phyloP scores from a whole-genome alignment of 2,888 invertebrate species.

The Plemyria rubiginata region DNA sequence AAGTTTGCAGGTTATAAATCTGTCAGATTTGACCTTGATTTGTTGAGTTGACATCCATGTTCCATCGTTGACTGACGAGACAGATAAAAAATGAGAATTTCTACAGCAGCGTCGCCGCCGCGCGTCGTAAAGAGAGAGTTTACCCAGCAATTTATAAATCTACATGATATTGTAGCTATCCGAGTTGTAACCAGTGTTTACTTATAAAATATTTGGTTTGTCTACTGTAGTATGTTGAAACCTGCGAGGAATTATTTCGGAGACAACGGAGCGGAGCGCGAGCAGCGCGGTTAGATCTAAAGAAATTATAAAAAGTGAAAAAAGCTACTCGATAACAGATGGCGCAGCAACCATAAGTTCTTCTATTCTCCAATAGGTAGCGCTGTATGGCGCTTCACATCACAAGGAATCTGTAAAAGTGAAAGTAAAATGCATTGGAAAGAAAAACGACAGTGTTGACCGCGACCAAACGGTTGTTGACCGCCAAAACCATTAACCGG shows the following conservation, averaged over 20 bases:
- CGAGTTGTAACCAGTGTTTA: too few species aligned
- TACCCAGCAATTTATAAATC: too few species aligned
- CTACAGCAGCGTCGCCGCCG: too few species aligned
- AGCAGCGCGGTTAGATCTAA: too few species aligned
- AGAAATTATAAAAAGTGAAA: not conserved
- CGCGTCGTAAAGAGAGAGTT: too few species aligned
- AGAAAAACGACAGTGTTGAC: constrained; percentile 64
- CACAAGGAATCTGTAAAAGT: constrained; percentile 50
- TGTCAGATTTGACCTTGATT: constrained; percentile 28
- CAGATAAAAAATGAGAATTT: too few species aligned
- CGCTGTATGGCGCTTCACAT: constrained; percentile 35
- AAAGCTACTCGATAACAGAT: constrained; percentile 49
- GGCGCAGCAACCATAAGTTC: constrained; percentile 29
- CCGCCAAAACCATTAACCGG: constrained; percentile 69
- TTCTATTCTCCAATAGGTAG: constrained; percentile 40
- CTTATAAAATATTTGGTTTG: too few species aligned
- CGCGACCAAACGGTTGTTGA: constrained; percentile 76
- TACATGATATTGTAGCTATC: too few species aligned
- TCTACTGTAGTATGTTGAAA: too few species aligned
- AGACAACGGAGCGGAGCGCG: too few species aligned
- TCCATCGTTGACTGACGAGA: constrained; percentile 12
- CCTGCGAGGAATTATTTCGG: too few species aligned
- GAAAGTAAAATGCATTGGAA: constrained; percentile 62
- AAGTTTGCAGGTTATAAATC: constrained; percentile 19
- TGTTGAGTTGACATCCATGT: constrained; percentile 3